Evolutionary conservation across 2,888 invertebrate species (phyloP).

Genomic region (Rotaria socialis): DNA sequence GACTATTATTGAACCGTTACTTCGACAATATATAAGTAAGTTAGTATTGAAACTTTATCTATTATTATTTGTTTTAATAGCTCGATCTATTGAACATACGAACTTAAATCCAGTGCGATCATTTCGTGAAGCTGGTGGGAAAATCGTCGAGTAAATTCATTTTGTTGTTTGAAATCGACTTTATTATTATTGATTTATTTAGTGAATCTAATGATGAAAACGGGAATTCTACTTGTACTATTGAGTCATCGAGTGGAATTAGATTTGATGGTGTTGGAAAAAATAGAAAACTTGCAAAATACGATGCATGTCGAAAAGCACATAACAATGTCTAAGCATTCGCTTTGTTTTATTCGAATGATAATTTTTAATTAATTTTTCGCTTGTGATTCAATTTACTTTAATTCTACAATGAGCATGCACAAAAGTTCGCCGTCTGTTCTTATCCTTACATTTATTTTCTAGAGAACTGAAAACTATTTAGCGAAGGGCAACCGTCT

Average conservation of each 20-base stretch:
- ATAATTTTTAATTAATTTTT: not conserved
- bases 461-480: no score
- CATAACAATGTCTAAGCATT: not conserved
- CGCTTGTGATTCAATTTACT: no score
- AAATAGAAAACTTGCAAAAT: not conserved
- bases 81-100: not conserved
- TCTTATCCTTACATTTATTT: no score
- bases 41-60: not conserved
- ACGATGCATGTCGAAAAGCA: not conserved
- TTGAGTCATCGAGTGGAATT: no score
- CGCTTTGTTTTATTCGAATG: not conserved
- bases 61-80: not conserved
- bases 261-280: not conserved
- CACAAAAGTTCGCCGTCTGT: no score
- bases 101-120: not conserved
- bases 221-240: not conserved
- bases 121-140: not conserved
- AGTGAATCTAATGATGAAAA: not conserved
- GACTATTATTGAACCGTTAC: constrained; percentile 37
- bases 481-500: no score
- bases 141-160: not conserved
- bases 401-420: no score
- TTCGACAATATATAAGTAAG: constrained; percentile 39
- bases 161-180: no score
- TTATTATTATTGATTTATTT: not conserved